Percentiles rank a stretch among this genome's conserved stretches.
phyloP scores from a whole-genome alignment of 2,113 vertebrate genomes.

The Bubo scandiacus region DNA sequence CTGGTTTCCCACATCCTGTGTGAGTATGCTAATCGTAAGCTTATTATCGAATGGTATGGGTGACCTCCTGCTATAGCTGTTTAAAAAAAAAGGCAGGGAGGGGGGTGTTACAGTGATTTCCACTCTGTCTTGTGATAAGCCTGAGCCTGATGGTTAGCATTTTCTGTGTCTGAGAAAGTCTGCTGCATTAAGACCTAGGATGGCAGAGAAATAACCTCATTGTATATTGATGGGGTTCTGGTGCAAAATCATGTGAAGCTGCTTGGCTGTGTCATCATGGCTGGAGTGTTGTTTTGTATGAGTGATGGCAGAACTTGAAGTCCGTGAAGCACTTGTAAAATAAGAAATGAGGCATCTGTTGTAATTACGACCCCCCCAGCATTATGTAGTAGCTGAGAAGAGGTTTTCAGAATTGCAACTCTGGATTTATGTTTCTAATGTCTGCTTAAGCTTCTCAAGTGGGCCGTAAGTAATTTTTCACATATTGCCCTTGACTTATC shows the following conservation, averaged over 20 bases:
- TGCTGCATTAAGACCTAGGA: not conserved
- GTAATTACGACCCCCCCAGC: not conserved
- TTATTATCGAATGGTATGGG: constrained; percentile 3
- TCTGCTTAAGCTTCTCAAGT: not conserved
- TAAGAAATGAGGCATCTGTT: not conserved
- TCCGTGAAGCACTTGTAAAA: not conserved
- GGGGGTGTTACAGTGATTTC: not conserved
- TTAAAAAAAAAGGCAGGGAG: not conserved
- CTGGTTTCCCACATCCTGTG: constrained; percentile 63
- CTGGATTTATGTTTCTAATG: not conserved
- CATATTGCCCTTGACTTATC: not conserved
- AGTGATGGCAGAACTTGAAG: not conserved
- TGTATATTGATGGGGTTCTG: not conserved
- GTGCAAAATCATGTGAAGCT: constrained; percentile 6
- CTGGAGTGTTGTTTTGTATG: not conserved
- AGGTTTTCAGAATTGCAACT: not conserved
- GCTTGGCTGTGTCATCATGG: not conserved
- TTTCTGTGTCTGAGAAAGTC: not conserved
- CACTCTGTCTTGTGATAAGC: constrained; percentile 36
- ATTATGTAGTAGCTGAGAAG: not conserved
- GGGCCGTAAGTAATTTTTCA: not conserved
- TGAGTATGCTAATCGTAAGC: constrained; percentile 45
- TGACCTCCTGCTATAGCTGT: not conserved
- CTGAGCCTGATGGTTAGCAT: not conserved
- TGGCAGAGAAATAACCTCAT: not conserved